A percentile compares a stretch with the other conserved stretches of the same genome.
Conservation (phyloP, 2,113 vertebrate species). For the Geococcyx californianus region DNA sequence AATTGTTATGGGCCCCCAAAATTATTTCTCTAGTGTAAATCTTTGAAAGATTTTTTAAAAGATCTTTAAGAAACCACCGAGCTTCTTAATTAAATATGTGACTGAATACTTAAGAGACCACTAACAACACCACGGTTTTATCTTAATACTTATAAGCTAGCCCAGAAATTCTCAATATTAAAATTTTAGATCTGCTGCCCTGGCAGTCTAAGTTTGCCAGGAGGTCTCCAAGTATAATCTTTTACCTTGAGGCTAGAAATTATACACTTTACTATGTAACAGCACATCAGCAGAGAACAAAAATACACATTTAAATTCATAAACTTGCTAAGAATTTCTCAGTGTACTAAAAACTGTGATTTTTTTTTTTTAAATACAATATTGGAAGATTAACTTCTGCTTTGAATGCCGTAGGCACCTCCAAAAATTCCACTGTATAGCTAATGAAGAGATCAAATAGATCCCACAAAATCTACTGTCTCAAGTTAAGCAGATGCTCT, state of each 20-base stretch:
- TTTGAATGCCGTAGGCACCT: not conserved
- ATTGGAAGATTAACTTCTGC: not conserved
- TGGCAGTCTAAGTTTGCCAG: not conserved
- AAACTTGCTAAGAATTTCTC: not conserved
- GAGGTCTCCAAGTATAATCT: not conserved
- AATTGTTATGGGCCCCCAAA: not conserved
- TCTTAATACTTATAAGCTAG: not conserved
- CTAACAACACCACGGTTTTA: not conserved
- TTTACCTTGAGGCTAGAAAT: not conserved
- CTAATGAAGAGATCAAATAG: not conserved
- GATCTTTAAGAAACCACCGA: not conserved
- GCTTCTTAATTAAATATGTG: not conserved
- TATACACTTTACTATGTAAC: not conserved
- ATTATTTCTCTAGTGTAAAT: not conserved
- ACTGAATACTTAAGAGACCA: not conserved
- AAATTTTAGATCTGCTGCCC: not conserved
- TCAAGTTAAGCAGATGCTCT: not conserved
- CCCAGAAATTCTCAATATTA: not conserved
- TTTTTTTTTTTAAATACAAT: not conserved
- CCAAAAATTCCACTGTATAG: not conserved
- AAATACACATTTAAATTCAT: not conserved
- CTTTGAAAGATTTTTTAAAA: not conserved
- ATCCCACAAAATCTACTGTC: not conserved
- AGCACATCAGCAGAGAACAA: not conserved
- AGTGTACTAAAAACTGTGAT: not conserved